Conservation (phyloP, 2,797 vertebrate genomes). For the Sorex maritimensis region DNA sequence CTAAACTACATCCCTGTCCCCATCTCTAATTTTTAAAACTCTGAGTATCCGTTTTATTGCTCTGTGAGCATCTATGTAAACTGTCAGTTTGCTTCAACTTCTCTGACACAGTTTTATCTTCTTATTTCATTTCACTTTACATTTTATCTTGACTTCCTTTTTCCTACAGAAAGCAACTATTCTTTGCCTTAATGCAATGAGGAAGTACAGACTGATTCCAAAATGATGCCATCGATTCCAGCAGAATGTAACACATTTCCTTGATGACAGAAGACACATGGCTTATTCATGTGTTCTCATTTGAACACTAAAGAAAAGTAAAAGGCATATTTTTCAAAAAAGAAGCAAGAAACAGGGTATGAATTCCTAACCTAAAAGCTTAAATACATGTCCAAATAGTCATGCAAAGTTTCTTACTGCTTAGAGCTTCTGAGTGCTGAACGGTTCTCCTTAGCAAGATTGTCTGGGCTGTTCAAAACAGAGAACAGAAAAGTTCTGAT, state of each 20-base stretch:
- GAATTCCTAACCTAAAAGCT: not conserved
- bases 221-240: slow-evolving; percentile 20
- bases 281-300: slow-evolving; percentile 10
- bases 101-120: slow-evolving; percentile 10
- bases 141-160: not conserved
- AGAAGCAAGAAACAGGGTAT: not conserved
- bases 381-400: not conserved
- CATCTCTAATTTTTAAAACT: slow-evolving; percentile 35
- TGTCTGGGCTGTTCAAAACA: slow-evolving; percentile 79
- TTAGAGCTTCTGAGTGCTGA: slow-evolving; percentile 78
- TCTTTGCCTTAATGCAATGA: not conserved
- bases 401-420: slow-evolving; percentile 75
- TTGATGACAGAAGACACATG: slow-evolving; percentile 25
- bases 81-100: not conserved
- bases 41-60: not conserved
- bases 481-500: slow-evolving; percentile 14
- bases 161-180: not conserved
- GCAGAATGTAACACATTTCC: not conserved
- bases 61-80: not conserved
- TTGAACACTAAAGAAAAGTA: slow-evolving; percentile 48
- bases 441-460: slow-evolving; percentile 80
- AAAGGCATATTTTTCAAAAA: not conserved
- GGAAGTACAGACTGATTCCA: slow-evolving; percentile 26
- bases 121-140: slow-evolving; percentile 38
- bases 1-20: no score